These are phyloP conservation scores for Zaprionus nigranus DNA, from an alignment of 1,140 invertebrate species.

Conservation along the genomic window DNA sequence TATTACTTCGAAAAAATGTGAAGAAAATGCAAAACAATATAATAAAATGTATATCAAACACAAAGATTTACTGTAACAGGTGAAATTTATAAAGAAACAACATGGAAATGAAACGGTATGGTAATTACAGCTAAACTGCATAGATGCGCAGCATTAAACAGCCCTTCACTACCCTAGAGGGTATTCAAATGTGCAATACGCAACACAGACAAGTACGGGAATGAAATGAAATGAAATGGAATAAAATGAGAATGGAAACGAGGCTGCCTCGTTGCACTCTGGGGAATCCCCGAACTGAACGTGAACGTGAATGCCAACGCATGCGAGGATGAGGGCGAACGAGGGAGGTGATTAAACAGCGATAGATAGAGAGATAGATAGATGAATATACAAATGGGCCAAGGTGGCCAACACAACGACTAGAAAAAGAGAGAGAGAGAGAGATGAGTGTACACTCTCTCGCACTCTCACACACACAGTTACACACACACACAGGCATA, in stretches of 20 bases:
- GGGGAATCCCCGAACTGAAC: conserved; percentile 36
- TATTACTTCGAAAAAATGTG: too few species aligned
- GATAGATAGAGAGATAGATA: conserved; percentile 20
- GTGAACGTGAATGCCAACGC: conserved; percentile 14
- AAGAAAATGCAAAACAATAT: conserved; percentile 29
- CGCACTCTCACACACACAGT: neutral
- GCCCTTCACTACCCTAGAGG: neutral
- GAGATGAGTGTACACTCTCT: neutral
- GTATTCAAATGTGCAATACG: conserved; percentile 13
- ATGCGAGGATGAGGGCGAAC: neutral
- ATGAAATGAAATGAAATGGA: conserved; percentile 27
- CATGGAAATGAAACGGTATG: neutral
- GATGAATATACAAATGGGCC: conserved; percentile 16
- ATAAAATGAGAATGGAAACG: conserved; percentile 26
- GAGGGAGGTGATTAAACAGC: conserved; percentile 14
- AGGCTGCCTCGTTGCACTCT: conserved; percentile 41
- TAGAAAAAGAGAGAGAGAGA: neutral
- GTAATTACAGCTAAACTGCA: neutral
- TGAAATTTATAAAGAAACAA: too few species aligned
- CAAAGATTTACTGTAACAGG: too few species aligned
- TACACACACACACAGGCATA: conserved; percentile 15
- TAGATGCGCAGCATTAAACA: neutral
- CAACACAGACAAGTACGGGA: neutral
- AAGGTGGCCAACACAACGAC: conserved; percentile 9
- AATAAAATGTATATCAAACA: neutral